Base-by-base conservation (phyloP, 2,113 vertebrate species). In the Phalacrocorax carbo region DNA sequence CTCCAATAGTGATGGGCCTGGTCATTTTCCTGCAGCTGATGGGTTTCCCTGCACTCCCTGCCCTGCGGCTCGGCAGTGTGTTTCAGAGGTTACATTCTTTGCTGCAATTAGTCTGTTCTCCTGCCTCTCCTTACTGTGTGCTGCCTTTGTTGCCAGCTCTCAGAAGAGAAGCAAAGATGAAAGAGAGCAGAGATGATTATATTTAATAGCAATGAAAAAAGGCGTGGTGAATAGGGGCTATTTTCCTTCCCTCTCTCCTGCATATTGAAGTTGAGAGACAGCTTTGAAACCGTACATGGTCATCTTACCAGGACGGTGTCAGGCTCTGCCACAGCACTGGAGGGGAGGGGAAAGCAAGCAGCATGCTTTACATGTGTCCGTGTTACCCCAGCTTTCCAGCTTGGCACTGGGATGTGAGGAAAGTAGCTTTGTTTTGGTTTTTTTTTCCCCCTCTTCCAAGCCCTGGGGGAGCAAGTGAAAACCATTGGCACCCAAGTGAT, bases 91-190 rank as follows among this genome's bases (percentile, higher is more conserved):
- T 66, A 16, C 8, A 5, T 87, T 96, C 83, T 65, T 88, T 34
- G 30, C 78, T 85, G 71, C 87, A 82, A 73, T 94, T 86, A 94
- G 46, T 32, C 42, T 0, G 5, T 54, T 60, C 57, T 79, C 94
- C 75, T 87, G 83, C 83, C 90, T 94, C 81, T 87, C 79, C 55
- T 73, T 32, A 10, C 36, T 42, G 44, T 21, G 29, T 62, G 73
- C 66, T 85, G 79, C 86, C 64, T 94, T 86, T 71, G 21, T 62
- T 89, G 84, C 88, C 55, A 48, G 82, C 55, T 86, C 82, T 82
- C 8, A 2, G 62, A 76, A 46, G 57, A 94, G 94, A 93, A 86
- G 72, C 87, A 42, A 68, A 96, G 95, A 96, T 97, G 84, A 97
- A 97, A 96, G 93, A 48, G n/a, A 81, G 30, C 48, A 58, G 73